Conservation (phyloP, 2,113 vertebrate species). For the Microtus richardsoni region DNA sequence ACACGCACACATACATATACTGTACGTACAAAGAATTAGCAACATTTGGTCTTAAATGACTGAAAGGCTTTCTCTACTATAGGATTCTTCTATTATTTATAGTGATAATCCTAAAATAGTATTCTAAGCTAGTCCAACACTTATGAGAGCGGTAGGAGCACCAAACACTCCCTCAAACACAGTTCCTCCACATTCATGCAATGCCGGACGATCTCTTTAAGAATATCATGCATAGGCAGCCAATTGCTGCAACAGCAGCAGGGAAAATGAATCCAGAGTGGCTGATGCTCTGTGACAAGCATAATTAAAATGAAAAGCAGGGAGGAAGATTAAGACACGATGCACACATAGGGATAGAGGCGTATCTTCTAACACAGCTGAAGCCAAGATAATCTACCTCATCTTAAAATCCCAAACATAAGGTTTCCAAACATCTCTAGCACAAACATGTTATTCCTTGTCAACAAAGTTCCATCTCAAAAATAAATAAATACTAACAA, state of each 20-base stretch:
- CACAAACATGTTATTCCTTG: slow-evolving; percentile 79
- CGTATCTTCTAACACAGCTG: slow-evolving; percentile 70
- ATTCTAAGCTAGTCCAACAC: background rate
- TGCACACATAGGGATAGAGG: slow-evolving; percentile 74
- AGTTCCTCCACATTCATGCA: background rate
- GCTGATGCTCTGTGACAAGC: slow-evolving; percentile 30
- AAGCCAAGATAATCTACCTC: slow-evolving; percentile 83
- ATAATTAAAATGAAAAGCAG: slow-evolving; percentile 63
- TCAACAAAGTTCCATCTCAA: slow-evolving; percentile 65
- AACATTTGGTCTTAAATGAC: slow-evolving; percentile 29
- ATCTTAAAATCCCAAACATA: slow-evolving; percentile 80
- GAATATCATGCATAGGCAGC: background rate
- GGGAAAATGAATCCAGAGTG: background rate
- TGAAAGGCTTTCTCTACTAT: background rate
- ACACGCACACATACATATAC: background rate
- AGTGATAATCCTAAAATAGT: slow-evolving; percentile 24
- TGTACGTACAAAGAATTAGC: background rate
- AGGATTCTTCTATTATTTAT: slow-evolving; percentile 9
- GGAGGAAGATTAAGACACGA: slow-evolving; percentile 73
- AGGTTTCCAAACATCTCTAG: slow-evolving; percentile 69
- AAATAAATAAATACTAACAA: background rate
- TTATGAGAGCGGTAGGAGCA: background rate
- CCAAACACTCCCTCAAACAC: background rate
- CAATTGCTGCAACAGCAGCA: background rate
- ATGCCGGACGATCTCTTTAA: background rate